Evolutionary conservation across 1,140 invertebrate genomes (phyloP), one percentile per base, ranked within the genome.

Genomic region (Magallana angulata): DNA sequence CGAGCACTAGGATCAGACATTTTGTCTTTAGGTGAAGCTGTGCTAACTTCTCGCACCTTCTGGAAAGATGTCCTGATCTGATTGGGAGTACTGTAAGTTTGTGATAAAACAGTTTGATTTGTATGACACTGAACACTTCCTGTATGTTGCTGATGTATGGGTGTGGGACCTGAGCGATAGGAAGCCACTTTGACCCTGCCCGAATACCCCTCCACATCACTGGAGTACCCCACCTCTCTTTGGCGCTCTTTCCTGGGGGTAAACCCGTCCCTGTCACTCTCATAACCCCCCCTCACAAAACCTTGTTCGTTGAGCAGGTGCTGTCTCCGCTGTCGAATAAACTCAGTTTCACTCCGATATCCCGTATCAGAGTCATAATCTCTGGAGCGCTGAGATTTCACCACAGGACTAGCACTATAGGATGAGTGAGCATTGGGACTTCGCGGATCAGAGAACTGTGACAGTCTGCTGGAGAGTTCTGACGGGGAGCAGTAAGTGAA

Each of bases 331-430:
- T 91, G 91, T 68, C 88, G 84, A 0, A 91, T 68, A 8, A 90
- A 62, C 36, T 93, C 92, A 12, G 91, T 89, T 76, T 94, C 94
- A 91, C 93, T 94, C 30, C 93, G 87, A 90, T 94, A 94, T 64
- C 93, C 94, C 5, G 93, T 94, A 68, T 94, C 94, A 9, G 93
- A 94, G 81, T 94, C 94, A 82, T 94, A 94, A 16, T 94, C 93
- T 68, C 92, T 71, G 71, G 90, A 88, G 16, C 90, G 88, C 7
- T 89, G 84, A 81, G 90, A 88, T 11, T 89, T 90, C 8, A 89
- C 81, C 57, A 85, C 85, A 57, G 89, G 91, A 57, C 91, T 88
- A 60, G 90, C 86, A 87, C 62, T 86, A 58, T 90, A 57, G 88
- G 88, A 59, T 87, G 86, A 12, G 62, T 64, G 80, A 81, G 60